Evolutionary conservation across 2,113 vertebrate species (phyloP).

Genomic region (Isichthys henryi): DNA sequence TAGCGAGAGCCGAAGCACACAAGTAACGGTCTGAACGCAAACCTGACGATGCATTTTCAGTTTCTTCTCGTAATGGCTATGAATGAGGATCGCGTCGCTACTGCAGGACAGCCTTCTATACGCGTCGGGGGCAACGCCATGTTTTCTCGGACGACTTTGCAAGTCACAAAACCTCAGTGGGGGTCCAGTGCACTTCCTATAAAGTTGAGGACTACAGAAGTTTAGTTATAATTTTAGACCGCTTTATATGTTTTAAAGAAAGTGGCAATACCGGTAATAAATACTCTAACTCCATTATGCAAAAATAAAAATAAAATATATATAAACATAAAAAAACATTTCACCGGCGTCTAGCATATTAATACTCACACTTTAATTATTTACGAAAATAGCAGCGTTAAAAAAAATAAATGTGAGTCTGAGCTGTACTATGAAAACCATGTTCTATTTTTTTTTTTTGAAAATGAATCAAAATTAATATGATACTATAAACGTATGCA

Average conservation of each 20-base stretch:
- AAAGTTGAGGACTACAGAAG: background rate
- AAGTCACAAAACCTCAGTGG: constrained; percentile 51
- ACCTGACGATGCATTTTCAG: constrained; percentile 52
- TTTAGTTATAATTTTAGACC: background rate
- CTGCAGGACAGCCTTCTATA: constrained; percentile 55
- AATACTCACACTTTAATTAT: background rate
- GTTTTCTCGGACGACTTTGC: constrained; percentile 66
- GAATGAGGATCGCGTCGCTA: constrained; percentile 64
- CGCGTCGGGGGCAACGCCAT: constrained; percentile 58
- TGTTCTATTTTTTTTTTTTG: background rate
- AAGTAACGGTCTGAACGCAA: constrained; percentile 51
- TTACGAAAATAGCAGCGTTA: background rate
- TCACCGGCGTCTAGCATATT: background rate
- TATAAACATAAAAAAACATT: background rate
- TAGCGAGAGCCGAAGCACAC: constrained; percentile 56
- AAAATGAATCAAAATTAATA: background rate
- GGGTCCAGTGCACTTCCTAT: constrained; percentile 5
- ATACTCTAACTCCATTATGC: background rate
- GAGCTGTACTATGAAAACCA: too few relatives aligned
- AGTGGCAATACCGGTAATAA: background rate
- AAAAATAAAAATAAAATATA: background rate
- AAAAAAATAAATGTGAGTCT: background rate
- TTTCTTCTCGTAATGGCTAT: constrained; percentile 58
- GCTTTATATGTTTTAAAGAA: background rate
- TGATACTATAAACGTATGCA: background rate